Base-by-base conservation (phyloP, 2,797 vertebrate genomes). In the Acanthurus tractus region DNA sequence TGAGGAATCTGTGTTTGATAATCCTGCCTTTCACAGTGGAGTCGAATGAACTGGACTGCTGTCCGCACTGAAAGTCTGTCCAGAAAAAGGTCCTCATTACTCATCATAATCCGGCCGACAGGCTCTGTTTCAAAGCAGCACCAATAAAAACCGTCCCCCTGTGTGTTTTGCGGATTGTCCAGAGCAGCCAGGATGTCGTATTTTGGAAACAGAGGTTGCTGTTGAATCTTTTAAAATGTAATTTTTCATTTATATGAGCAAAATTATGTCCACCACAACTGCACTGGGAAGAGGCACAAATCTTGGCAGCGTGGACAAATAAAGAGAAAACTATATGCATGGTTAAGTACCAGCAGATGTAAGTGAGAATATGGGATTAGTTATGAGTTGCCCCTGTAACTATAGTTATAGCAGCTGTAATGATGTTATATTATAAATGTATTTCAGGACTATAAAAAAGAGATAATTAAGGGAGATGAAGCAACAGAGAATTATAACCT, bases 251-350 rank as follows among this genome's bases (percentile, higher is more conserved):
- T 0, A 25, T 2, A 9, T 50, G 15, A 73, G 44, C 36, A 50
- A 1, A 54, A 52, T 38, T 23, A 18, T 40, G 1, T 42, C n/a
- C 20, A 23, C 20, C 44, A n/a, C 0, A 2, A 14, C 3, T 55
- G 34, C 62, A 14, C 9, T 54, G 12, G 20, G 20, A 2, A 4
- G 0, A 36, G 22, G 0, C 50, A 49, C 29, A 48, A 1, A 29
- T 8, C 15, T 25, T 46, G 4, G 34, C 20, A 20, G 44, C 17
- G 2, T 56, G 15, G 40, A 66, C 25, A 71, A 49, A 55, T 42
- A 45, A 45, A 59, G 49, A 34, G 14, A 61, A 64, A 77, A 44
- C 36, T 44, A 70, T 42, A 18, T 52, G 46, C 29, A 59, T 8
- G 44, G 46, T 48, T 17, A 17, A 13, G 11, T 7, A 18, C 13